Percentiles rank a stretch among this genome's conserved stretches.
phyloP scores from a whole-genome alignment of 2,888 invertebrate species.

The Schrankia costaestrigalis region DNA sequence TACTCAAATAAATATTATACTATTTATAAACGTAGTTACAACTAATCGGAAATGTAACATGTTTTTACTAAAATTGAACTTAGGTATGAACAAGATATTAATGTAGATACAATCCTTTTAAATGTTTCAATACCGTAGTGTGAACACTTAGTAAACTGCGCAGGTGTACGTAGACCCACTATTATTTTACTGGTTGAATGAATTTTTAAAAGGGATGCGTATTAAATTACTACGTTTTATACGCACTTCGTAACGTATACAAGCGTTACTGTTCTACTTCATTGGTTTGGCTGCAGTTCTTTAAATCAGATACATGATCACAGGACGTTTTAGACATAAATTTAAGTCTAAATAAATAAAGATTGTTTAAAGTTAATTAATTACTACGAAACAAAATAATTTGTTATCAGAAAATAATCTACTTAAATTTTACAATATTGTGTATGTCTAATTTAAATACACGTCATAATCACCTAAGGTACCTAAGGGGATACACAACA shows the following conservation, averaged over 20 bases:
- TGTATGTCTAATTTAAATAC: neutral
- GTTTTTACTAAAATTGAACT: slow-evolving; percentile 1
- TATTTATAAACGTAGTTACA: too few relatives aligned
- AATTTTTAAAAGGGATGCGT: slow-evolving; percentile 45
- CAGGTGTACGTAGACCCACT: slow-evolving; percentile 42
- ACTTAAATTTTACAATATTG: neutral
- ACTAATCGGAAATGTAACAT: too few relatives aligned
- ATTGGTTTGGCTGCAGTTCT: slow-evolving; percentile 3
- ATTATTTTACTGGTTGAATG: slow-evolving; percentile 42
- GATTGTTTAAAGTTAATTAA: too few relatives aligned
- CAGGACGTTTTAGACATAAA: neutral
- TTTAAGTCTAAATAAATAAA: neutral
- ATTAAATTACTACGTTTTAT: slow-evolving; percentile 37
- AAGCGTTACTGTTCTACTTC: slow-evolving; percentile 6
- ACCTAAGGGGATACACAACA: slow-evolving; percentile 32
- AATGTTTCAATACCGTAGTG: slow-evolving; percentile 22
- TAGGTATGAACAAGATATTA: neutral
- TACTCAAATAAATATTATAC: neutral
- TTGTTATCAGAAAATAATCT: neutral
- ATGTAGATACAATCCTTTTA: slow-evolving; percentile 23
- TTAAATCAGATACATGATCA: slow-evolving; percentile 1
- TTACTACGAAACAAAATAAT: too few relatives aligned
- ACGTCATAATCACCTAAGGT: slow-evolving; percentile 32
- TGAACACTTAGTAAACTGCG: slow-evolving; percentile 37
- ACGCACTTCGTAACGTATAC: slow-evolving; percentile 22